A percentile compares a stretch with the other conserved stretches of the same genome.
Conservation (phyloP, 2,113 vertebrate genomes). For the Tretioscincus oriximinensis region DNA sequence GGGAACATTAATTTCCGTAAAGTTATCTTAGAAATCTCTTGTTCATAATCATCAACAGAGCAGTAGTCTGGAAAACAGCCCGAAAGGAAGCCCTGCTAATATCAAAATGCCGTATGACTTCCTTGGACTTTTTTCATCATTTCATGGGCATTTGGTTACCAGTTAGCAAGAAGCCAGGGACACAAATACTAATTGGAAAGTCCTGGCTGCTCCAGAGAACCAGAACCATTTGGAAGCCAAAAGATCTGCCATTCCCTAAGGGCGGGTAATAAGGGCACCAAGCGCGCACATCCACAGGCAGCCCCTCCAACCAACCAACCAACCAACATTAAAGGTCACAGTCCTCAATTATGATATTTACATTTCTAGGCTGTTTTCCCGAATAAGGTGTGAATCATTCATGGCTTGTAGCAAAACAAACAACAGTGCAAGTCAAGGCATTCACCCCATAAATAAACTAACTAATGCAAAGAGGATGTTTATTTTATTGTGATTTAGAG, state of each 20-base stretch:
- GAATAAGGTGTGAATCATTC: background rate
- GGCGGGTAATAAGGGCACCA: background rate
- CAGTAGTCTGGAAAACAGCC: slow-evolving; percentile 37
- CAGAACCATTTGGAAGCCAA: background rate
- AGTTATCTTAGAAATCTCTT: slow-evolving; percentile 57
- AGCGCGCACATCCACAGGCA: background rate
- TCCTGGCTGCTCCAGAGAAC: background rate
- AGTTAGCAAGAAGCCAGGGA: slow-evolving; percentile 30
- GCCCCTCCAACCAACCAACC: background rate
- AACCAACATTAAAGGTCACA: background rate
- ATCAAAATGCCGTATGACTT: slow-evolving; percentile 47
- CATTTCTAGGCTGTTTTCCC: background rate
- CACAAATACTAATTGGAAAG: background rate
- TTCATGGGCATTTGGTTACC: slow-evolving; percentile 49
- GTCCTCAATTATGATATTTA: no score
- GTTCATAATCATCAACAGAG: slow-evolving; percentile 51
- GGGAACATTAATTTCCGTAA: slow-evolving; percentile 56
- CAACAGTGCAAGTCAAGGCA: background rate
- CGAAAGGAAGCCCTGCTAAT: slow-evolving; percentile 39
- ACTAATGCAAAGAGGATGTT: no score
- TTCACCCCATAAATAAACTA: background rate
- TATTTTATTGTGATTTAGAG: no score
- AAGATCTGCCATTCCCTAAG: background rate
- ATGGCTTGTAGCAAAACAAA: background rate
- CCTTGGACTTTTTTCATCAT: slow-evolving; percentile 41